Percentiles rank a stretch among this genome's conserved stretches.
phyloP scores from a whole-genome alignment of 2,113 vertebrate genomes.

The Alces alces region DNA sequence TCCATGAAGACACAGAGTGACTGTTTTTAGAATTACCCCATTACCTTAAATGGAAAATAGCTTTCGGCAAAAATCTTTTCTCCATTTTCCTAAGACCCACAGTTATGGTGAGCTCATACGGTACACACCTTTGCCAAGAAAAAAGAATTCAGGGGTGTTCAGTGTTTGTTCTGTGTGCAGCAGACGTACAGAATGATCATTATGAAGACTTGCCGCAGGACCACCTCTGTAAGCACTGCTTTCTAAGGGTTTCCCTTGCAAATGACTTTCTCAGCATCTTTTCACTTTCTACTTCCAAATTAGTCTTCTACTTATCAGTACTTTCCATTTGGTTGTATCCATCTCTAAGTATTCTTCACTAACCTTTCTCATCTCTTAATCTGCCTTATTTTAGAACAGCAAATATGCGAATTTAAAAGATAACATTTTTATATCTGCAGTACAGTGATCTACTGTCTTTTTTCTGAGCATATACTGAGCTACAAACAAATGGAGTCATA shows the following conservation, averaged over 20 bases:
- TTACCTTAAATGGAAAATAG: background rate
- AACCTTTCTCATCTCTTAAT: background rate
- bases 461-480: background rate
- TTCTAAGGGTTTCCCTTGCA: background rate
- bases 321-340: background rate
- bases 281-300: background rate
- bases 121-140: background rate
- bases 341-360: background rate
- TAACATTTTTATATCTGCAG: background rate
- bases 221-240: background rate
- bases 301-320: background rate
- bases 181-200: background rate
- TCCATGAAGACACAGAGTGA: background rate
- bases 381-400: conserved; percentile 8
- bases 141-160: background rate
- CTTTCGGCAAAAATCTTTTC: background rate
- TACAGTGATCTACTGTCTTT: background rate
- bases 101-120: background rate
- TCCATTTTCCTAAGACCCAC: background rate
- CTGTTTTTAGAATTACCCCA: conserved; percentile 1
- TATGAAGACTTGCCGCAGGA: background rate
- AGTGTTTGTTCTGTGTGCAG: background rate
- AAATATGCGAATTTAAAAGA: background rate
- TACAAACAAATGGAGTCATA: background rate
- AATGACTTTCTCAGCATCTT: background rate